phyloP scores from a whole-genome alignment of 2,797 vertebrate species.

The Lateolabrax maculatus region DNA sequence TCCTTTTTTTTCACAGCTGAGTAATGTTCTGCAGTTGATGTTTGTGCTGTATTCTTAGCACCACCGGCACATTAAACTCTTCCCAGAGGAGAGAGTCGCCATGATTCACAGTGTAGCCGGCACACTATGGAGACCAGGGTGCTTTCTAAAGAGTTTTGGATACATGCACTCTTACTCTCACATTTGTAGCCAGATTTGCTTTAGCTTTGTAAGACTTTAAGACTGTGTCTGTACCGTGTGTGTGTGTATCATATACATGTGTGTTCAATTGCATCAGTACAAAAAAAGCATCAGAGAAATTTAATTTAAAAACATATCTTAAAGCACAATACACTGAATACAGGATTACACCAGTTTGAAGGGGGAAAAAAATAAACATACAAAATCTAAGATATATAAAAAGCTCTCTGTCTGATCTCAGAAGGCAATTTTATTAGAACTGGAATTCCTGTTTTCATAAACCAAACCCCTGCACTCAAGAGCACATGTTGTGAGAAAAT shows the following conservation, averaged over 20 bases:
- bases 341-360: conserved; percentile 6
- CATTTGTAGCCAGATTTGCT: conserved; percentile 29
- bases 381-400: conserved; percentile 6
- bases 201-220: conserved; percentile 12
- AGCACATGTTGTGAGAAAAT: conserved; percentile 62
- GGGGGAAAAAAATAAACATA: not conserved
- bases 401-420: conserved; percentile 48
- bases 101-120: conserved; percentile 30
- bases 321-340: not conserved
- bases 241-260: not conserved
- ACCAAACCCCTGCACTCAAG: conserved; percentile 29
- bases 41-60: conserved; percentile 41
- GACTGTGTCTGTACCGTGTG: not conserved
- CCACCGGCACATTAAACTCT: conserved; percentile 26
- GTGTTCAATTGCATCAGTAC: not conserved
- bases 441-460: conserved; percentile 67
- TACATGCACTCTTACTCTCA: not conserved
- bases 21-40: conserved; percentile 39
- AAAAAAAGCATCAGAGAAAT: not conserved
- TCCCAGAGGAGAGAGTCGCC: conserved; percentile 33
- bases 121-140: not conserved
- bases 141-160: not conserved
- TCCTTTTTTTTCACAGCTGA: conserved; percentile 45
- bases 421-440: conserved; percentile 49
- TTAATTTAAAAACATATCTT: not conserved